A percentile compares a stretch with the other conserved stretches of the same genome.
These are phyloP conservation scores for Ormia ochracea DNA, from an alignment of 2,888 invertebrate genomes.

Conservation along the genomic window DNA sequence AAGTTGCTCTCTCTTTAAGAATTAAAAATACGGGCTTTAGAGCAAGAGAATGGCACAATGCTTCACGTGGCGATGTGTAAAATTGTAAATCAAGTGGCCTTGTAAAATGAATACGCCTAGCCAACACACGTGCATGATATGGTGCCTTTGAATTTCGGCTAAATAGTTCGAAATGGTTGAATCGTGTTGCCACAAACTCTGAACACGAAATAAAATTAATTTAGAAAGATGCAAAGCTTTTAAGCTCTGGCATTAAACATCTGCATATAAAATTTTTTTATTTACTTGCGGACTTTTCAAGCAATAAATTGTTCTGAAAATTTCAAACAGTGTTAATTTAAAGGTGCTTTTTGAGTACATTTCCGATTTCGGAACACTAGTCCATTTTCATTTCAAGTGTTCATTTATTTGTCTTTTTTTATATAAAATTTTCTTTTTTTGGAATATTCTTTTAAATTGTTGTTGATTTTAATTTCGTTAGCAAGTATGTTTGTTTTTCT, in stretches of 20 bases:
- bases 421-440: background rate
- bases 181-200: background rate
- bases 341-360: background rate
- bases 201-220: background rate
- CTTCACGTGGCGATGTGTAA: too few species aligned
- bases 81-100: too few species aligned
- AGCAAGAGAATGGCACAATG: too few species aligned
- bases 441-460: slow-evolving; percentile 10
- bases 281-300: background rate
- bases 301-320: slow-evolving; percentile 6
- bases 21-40: too few species aligned
- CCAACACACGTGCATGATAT: too few species aligned
- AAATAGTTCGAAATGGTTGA: too few species aligned
- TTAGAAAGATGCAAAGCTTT: slow-evolving; percentile 7
- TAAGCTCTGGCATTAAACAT: slow-evolving; percentile 15
- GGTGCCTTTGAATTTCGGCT: too few species aligned
- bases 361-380: background rate
- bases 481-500: background rate
- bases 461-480: slow-evolving; percentile 30
- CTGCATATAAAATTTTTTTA: background rate
- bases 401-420: background rate
- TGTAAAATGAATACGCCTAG: too few species aligned
- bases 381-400: background rate
- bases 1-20: too few species aligned
- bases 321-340: background rate